These are phyloP conservation scores for Dinoponera quadriceps DNA, from an alignment of 1,140 invertebrate species.

Conservation along the genomic window DNA sequence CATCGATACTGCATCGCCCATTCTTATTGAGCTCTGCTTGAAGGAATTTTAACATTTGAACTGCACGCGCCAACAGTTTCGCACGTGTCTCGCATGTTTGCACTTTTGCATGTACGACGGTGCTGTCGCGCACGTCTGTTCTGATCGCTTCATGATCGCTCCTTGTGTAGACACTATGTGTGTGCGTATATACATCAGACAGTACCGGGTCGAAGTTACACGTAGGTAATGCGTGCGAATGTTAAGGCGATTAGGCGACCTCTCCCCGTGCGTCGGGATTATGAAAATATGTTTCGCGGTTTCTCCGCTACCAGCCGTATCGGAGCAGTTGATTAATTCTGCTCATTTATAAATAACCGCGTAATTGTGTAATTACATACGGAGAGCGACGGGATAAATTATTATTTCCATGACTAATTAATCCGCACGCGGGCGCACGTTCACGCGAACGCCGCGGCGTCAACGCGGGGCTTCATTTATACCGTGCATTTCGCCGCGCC, in stretches of 20 bases:
- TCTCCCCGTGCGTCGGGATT: slow-evolving; percentile 8
- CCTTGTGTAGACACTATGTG: slow-evolving; percentile 39
- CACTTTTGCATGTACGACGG: slow-evolving; percentile 24
- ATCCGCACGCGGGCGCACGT: background rate
- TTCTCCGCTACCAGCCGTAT: background rate
- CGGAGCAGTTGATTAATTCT: slow-evolving; percentile 49
- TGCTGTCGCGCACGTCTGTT: background rate
- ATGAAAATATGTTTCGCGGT: slow-evolving; percentile 50
- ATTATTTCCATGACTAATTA: slow-evolving; percentile 61
- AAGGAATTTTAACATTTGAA: background rate
- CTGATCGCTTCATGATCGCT: slow-evolving; percentile 29
- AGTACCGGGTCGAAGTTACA: slow-evolving; percentile 44
- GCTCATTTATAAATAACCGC: slow-evolving; percentile 57
- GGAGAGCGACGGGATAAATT: slow-evolving; percentile 39
- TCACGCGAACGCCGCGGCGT: slow-evolving; percentile 8
- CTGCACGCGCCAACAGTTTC: background rate
- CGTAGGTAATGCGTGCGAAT: slow-evolving; percentile 45
- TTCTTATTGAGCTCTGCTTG: background rate
- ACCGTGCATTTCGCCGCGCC: slow-evolving; percentile 28
- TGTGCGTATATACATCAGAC: slow-evolving; percentile 13
- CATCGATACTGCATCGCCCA: no score
- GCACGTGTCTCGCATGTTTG: background rate
- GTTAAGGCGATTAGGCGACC: slow-evolving; percentile 31
- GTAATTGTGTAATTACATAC: slow-evolving; percentile 52
- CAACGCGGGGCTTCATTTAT: slow-evolving; percentile 28